Evolutionary conservation across 2,797 vertebrate genomes (phyloP).

Genomic region (Rhinoraja longicauda): DNA sequence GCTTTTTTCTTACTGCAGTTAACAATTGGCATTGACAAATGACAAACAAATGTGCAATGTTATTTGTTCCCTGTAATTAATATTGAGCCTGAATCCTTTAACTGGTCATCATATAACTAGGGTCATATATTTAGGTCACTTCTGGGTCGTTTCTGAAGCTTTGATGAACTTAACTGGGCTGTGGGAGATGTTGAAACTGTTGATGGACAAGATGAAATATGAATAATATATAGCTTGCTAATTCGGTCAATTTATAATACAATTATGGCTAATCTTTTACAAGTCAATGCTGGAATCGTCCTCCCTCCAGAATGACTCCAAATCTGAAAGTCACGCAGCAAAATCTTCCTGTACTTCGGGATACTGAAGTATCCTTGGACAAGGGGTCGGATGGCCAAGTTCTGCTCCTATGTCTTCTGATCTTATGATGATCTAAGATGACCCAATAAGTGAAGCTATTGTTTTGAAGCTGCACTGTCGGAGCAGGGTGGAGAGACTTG

Average conservation of each 20-base stretch:
- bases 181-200: not conserved
- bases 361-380: not conserved
- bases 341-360: not conserved
- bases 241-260: not conserved
- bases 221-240: not conserved
- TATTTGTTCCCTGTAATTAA: not conserved
- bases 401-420: no score
- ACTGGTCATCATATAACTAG: not conserved
- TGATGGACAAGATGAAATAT: not conserved
- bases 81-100: not conserved
- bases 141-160: not conserved
- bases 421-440: not conserved
- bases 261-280: not conserved
- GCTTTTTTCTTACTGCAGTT: not conserved
- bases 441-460: not conserved
- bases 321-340: not conserved
- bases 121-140: not conserved
- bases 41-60: not conserved
- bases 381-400: no score
- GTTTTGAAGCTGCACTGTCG: not conserved
- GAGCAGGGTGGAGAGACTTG: not conserved
- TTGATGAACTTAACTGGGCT: not conserved
- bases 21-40: not conserved
- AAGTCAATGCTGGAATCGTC: not conserved
- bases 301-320: not conserved